Conservation (phyloP, 2,113 vertebrate genomes). For the Tetrax tetrax region DNA sequence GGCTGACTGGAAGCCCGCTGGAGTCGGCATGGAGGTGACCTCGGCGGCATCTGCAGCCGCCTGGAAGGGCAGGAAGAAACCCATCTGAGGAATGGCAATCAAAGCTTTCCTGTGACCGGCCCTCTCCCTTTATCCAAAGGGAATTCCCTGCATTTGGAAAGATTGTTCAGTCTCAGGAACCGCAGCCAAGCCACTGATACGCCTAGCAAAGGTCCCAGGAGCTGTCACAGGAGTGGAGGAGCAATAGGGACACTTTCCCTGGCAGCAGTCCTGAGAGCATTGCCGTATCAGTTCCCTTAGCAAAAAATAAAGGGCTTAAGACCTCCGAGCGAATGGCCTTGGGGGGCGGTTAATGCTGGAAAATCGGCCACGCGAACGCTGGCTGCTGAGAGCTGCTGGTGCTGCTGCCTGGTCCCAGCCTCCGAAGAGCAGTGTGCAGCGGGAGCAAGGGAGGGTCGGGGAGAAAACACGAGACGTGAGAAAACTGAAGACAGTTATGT, state of each 20-base stretch:
- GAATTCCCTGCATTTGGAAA: constrained; percentile 50
- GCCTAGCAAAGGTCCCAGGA: not conserved
- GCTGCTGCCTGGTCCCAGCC: not conserved
- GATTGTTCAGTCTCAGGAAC: not conserved
- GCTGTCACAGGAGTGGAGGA: not conserved
- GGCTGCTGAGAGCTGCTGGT: not conserved
- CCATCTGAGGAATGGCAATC: not conserved
- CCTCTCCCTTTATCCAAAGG: not conserved
- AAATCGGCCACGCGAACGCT: not conserved
- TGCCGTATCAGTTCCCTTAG: not conserved
- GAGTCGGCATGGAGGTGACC: not conserved
- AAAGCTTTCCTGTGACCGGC: not conserved
- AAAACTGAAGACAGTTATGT: not conserved
- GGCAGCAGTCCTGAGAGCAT: not conserved
- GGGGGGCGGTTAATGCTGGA: not conserved
- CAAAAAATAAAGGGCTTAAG: not conserved
- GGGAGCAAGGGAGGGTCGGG: not conserved
- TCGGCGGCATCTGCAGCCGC: not conserved
- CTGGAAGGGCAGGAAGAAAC: not conserved
- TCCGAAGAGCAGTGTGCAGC: not conserved
- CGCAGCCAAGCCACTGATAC: constrained; percentile 12
- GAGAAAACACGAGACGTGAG: not conserved
- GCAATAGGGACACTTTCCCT: not conserved
- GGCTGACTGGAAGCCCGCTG: not conserved
- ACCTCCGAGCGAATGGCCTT: not conserved